Evolutionary conservation across 2,888 invertebrate genomes (phyloP), one percentile per base, ranked within the genome.

Genomic region (Sylvicola fuscatus): DNA sequence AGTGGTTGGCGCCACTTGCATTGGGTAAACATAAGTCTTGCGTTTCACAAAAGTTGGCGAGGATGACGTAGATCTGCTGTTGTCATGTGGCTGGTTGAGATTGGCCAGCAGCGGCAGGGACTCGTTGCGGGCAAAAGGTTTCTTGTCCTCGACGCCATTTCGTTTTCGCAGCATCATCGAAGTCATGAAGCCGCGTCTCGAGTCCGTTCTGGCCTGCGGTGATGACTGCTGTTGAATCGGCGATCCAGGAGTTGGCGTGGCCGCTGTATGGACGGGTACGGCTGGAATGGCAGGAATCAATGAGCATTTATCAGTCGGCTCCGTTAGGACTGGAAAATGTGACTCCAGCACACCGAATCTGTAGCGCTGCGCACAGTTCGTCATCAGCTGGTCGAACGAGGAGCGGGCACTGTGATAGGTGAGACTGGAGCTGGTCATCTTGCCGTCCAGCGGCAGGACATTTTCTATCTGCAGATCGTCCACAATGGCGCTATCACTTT

Each of bases 21-120:
- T 60, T 36, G 72, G 72, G 54, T 71, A 72, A 32, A 72, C 65
- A 47, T 66, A 66, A 46, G 70, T 70, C 48, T 71, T 70, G 41
- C 71, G 60, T 41, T 68, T 63, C 2, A 70, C 66, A 46, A 64
- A 66, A 48, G 64, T 65, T 32, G 70, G 68, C 30, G 68, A 61
- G 8, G 62, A 61, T 38, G 47, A 53, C 37, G 39, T 52, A 41
- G 35, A 50, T 2, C 48, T 52, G 1, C 54, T 53, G 34, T 37
- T 38, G 14, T 16, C 14, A 21, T 36, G 21, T 14, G 42, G 43
- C 38, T 54, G 52, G 28, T 49, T 46, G 37, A 57, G 47, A 51
- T 56, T 56, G 41, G 56, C 65, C 42, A 73, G 51, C 39, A 70
- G 54, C 27, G 72, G 69, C 39, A 71, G 51, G 17, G 68, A 67